A percentile compares a stretch with the other conserved stretches of the same genome.
Evolutionary conservation across 2,797 vertebrate species (phyloP).

Genomic region (Helicolenus hilgendorfi): DNA sequence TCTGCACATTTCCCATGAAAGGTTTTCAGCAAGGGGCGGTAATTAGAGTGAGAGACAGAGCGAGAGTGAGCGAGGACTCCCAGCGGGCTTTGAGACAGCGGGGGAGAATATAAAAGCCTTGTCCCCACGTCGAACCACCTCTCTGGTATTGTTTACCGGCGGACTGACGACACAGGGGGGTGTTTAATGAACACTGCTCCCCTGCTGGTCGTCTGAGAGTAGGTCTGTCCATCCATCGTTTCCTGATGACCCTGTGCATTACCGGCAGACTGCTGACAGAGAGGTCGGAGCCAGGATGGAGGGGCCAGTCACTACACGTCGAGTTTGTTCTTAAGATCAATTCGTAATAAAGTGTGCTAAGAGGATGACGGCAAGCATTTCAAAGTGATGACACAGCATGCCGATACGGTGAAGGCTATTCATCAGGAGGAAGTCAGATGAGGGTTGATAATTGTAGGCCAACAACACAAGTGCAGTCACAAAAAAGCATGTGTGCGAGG

Average conservation of each 20-base stretch:
- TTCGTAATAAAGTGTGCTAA: conserved; percentile 29
- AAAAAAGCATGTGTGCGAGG: neutral
- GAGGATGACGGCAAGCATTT: conserved; percentile 2
- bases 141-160: conserved; percentile 75
- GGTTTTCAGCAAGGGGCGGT: conserved; percentile 54
- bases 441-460: neutral
- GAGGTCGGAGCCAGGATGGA: conserved; percentile 57
- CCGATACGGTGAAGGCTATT: conserved; percentile 4
- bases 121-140: conserved; percentile 58
- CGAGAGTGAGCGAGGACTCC: conserved; percentile 58
- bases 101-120: conserved; percentile 71
- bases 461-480: neutral
- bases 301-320: conserved; percentile 42
- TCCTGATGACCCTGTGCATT: conserved; percentile 68
- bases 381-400: conserved; percentile 9
- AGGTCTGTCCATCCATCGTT: conserved; percentile 65
- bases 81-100: conserved; percentile 58
- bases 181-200: conserved; percentile 76
- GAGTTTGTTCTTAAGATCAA: conserved; percentile 38
- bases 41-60: conserved; percentile 74
- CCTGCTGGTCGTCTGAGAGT: conserved; percentile 66
- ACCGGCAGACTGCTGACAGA: conserved; percentile 57
- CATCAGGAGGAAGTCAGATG: conserved; percentile 2
- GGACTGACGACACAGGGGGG: conserved; percentile 64
- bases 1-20: conserved; percentile 64